Percentiles rank a stretch among this genome's conserved stretches.
phyloP scores from a whole-genome alignment of 2,888 invertebrate genomes.

The Spisula subtruncata region DNA sequence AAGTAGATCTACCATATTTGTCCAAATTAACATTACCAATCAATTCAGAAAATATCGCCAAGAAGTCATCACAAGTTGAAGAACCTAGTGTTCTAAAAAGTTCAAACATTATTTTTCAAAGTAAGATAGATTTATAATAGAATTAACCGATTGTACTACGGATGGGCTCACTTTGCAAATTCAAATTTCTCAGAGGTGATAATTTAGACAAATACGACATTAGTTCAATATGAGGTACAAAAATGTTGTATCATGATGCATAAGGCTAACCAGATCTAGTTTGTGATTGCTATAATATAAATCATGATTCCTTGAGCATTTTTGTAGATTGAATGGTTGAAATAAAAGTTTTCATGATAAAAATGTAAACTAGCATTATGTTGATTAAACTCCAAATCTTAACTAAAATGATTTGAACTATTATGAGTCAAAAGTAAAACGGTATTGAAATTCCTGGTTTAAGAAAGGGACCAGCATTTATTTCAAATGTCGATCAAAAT shows the following conservation, averaged over 20 bases:
- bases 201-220: slow-evolving; percentile 13
- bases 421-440: background rate
- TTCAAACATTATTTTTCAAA: too few species aligned
- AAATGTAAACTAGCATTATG: background rate
- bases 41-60: too few species aligned
- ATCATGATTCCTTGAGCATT: slow-evolving; percentile 17
- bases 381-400: background rate
- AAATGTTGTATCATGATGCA: background rate
- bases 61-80: too few species aligned
- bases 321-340: background rate
- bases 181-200: background rate
- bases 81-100: too few species aligned
- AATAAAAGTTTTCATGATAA: background rate
- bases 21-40: background rate
- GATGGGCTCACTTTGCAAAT: too few species aligned
- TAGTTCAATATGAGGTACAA: background rate
- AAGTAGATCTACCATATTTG: background rate
- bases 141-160: too few species aligned
- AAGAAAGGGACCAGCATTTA: background rate
- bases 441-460: background rate
- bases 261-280: slow-evolving; percentile 1
- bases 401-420: background rate
- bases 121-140: too few species aligned
- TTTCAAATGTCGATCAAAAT: background rate
- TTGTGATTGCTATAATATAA: background rate